Conservation (phyloP, 2,888 invertebrate species). For the Melipona bicolor region DNA sequence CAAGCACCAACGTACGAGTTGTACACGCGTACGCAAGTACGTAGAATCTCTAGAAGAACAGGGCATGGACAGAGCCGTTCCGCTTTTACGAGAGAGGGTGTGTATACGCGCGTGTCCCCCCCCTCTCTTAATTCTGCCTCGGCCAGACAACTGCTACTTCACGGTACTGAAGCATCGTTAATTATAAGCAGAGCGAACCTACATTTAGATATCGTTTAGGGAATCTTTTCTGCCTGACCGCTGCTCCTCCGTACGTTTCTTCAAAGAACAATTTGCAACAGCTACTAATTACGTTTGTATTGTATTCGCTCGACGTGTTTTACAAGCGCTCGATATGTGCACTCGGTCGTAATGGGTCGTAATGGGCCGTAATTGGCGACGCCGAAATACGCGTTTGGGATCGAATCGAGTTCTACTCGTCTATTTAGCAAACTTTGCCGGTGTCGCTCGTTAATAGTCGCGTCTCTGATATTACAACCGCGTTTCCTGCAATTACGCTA, state of each 20-base stretch:
- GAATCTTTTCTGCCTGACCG: conserved; percentile 17
- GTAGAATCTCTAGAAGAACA: conserved; percentile 69
- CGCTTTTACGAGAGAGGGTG: conserved; percentile 53
- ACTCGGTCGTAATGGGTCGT: too few relatives aligned
- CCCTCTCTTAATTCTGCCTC: neutral
- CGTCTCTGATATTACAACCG: too few relatives aligned
- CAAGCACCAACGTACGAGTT: too few relatives aligned
- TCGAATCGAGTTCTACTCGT: too few relatives aligned
- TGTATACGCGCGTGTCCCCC: conserved; percentile 35
- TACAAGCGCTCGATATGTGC: too few relatives aligned
- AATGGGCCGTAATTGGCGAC: too few relatives aligned
- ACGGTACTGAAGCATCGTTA: conserved; percentile 32
- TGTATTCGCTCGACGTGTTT: neutral
- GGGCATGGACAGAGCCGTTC: conserved; percentile 58
- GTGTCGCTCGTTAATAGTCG: too few relatives aligned
- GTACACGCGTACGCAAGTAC: too few relatives aligned
- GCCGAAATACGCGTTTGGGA: too few relatives aligned
- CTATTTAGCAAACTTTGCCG: too few relatives aligned
- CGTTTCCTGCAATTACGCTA: neutral
- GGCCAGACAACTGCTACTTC: conserved; percentile 29
- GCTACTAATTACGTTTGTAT: conserved; percentile 11
- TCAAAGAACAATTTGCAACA: conserved; percentile 1
- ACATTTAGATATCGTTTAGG: conserved; percentile 43
- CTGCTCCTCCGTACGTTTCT: neutral
- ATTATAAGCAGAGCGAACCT: conserved; percentile 38